Evolutionary conservation across 2,888 invertebrate species (phyloP).

Genomic region (Ornithoptera priamus): DNA sequence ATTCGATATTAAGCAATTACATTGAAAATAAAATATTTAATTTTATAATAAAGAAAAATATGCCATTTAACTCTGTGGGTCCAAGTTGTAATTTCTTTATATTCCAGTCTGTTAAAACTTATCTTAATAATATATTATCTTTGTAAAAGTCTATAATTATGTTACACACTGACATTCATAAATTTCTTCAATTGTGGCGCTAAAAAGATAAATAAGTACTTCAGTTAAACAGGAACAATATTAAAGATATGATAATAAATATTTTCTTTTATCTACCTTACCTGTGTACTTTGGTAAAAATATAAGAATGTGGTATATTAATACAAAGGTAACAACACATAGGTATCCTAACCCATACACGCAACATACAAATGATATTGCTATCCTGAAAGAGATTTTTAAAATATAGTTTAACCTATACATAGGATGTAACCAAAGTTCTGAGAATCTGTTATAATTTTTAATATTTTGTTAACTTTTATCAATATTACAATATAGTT

Average conservation of each 20-base stretch:
- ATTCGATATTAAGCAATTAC: no score
- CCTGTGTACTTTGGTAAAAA: constrained; percentile 70
- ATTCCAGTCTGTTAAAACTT: neutral
- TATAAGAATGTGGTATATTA: constrained; percentile 67
- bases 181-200: constrained; percentile 63
- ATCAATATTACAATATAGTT: no score
- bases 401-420: neutral
- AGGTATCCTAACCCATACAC: constrained; percentile 71
- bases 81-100: no score
- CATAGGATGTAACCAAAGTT: neutral
- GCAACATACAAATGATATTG: constrained; percentile 79
- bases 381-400: constrained; percentile 64
- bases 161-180: constrained; percentile 41
- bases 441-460: no score
- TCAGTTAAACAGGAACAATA: neutral
- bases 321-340: constrained; percentile 65
- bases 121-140: neutral
- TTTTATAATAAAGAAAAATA: no score
- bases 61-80: no score
- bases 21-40: no score
- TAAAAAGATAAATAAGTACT: constrained; percentile 38
- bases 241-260: neutral
- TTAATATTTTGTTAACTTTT: no score
- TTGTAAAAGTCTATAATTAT: neutral
- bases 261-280: constrained; percentile 44